These are phyloP conservation scores for Myopa testacea DNA, from an alignment of 2,888 invertebrate species.

Conservation along the genomic window DNA sequence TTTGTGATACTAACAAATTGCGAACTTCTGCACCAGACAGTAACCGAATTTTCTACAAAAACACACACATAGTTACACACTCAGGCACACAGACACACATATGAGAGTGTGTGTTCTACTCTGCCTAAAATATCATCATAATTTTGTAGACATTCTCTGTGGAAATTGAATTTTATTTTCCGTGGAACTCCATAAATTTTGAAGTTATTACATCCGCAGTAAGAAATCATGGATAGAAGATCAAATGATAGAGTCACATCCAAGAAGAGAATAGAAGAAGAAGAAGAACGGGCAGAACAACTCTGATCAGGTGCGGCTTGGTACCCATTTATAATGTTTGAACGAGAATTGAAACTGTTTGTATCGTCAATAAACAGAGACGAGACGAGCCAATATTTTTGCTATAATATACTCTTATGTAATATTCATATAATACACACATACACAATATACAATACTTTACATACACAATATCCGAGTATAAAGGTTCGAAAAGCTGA, in stretches of 20 bases:
- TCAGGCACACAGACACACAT: background rate
- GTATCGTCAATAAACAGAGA: too few species aligned
- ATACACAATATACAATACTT: too few species aligned
- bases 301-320: too few species aligned
- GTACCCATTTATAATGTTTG: too few species aligned
- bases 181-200: background rate
- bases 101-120: background rate
- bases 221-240: background rate
- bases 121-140: background rate
- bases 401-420: too few species aligned
- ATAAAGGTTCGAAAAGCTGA: too few species aligned
- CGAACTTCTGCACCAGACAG: background rate
- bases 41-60: background rate
- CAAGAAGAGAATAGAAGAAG: background rate
- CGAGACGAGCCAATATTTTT: too few species aligned
- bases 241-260: background rate
- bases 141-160: slow-evolving; percentile 2
- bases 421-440: too few species aligned
- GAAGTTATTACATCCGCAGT: slow-evolving; percentile 7
- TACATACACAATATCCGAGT: too few species aligned
- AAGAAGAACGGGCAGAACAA: background rate
- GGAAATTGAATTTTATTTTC: slow-evolving; percentile 4
- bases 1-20: slow-evolving; percentile 1
- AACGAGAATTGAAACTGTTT: too few species aligned
- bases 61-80: background rate